Evolutionary conservation across 1,140 invertebrate genomes (phyloP).

Genomic region (Wasmannia auropunctata): DNA sequence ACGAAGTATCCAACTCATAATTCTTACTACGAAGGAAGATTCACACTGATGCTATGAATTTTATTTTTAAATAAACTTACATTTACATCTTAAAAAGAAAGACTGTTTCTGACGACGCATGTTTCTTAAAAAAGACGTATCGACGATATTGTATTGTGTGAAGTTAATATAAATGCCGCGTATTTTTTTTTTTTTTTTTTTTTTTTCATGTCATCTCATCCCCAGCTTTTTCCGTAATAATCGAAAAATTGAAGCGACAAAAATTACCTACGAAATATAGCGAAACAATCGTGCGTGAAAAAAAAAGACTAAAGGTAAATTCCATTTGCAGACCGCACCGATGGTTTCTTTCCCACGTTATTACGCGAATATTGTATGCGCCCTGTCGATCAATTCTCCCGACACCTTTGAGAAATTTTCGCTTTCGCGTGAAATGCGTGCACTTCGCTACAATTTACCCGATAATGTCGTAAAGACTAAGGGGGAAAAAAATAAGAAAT

Average conservation of each 20-base stretch:
- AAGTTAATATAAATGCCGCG: background rate
- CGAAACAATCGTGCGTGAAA: background rate
- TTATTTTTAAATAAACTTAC: background rate
- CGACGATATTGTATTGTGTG: background rate
- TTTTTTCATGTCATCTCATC: background rate
- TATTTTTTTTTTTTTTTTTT: background rate
- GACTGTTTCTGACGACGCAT: background rate
- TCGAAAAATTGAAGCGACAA: background rate
- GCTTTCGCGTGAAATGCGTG: background rate
- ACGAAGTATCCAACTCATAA: background rate
- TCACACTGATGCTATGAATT: background rate
- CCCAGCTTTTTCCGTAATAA: background rate
- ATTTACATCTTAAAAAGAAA: background rate
- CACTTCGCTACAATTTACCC: background rate
- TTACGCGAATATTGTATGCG: background rate
- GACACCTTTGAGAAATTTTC: background rate
- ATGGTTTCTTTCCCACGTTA: slow-evolving; percentile 7
- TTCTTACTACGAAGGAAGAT: background rate
- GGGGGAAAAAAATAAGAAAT: background rate
- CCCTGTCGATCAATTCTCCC: background rate
- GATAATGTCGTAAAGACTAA: background rate
- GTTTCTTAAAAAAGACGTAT: background rate
- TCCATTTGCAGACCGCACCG: background rate
- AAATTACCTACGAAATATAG: background rate
- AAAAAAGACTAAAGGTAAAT: background rate